phyloP scores from a whole-genome alignment of 2,797 vertebrate genomes.

The Anisognathus igniventris region DNA sequence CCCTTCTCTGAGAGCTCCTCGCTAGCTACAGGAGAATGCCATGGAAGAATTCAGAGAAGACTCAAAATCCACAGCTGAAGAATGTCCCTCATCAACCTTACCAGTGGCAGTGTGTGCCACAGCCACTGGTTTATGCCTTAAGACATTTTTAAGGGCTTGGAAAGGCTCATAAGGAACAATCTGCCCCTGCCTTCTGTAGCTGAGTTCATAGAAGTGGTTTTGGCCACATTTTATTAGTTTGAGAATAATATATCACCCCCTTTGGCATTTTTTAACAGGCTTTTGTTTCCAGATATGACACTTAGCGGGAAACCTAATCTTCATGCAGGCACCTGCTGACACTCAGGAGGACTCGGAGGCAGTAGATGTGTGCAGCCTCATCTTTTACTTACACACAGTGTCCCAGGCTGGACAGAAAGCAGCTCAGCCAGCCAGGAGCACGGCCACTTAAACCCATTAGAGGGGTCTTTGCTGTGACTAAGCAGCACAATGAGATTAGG shows the following conservation, averaged over 20 bases:
- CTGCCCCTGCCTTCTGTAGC: not conserved
- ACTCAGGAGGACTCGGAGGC: not conserved
- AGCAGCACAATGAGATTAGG: constrained; percentile 47
- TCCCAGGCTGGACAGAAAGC: not conserved
- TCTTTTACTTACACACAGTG: not conserved
- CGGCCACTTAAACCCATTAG: constrained; percentile 26
- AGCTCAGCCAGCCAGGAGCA: not conserved
- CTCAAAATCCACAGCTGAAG: not conserved
- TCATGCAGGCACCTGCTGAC: not conserved
- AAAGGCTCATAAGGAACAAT: not conserved
- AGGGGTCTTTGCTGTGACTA: constrained; percentile 31
- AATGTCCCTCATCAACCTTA: not conserved
- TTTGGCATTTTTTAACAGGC: not conserved
- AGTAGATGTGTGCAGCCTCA: not conserved
- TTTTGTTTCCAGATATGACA: not conserved
- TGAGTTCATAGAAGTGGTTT: not conserved
- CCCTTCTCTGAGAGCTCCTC: not conserved
- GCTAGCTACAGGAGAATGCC: not conserved
- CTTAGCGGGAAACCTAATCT: not conserved
- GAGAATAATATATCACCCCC: not conserved
- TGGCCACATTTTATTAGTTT: not conserved
- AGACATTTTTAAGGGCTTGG: not conserved
- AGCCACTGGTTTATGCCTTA: not conserved
- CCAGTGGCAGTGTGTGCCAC: not conserved
- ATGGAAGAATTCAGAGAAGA: not conserved